A percentile compares a stretch with the other conserved stretches of the same genome.
Evolutionary conservation across 1,140 invertebrate species (phyloP).

Genomic region (Oreohelix idahoensis): DNA sequence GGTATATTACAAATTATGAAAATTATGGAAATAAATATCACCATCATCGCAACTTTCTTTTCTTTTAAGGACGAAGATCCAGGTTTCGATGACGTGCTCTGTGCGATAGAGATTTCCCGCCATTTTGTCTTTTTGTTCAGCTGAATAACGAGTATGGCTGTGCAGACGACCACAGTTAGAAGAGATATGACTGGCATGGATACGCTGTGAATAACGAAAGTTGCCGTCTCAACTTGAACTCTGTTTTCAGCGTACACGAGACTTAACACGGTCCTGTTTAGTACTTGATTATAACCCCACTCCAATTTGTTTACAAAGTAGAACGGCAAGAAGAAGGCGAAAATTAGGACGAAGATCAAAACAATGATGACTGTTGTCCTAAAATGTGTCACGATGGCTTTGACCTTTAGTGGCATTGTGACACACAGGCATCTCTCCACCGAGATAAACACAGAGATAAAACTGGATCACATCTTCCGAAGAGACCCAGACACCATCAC

Average conservation of each 20-base stretch:
- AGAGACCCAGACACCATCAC: too few species aligned
- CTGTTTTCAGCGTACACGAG: not conserved
- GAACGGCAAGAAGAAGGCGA: not conserved
- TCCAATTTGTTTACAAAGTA: not conserved
- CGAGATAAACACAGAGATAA: not conserved
- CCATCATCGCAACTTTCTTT: not conserved
- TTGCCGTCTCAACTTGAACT: not conserved
- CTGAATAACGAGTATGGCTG: not conserved
- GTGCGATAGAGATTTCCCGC: not conserved
- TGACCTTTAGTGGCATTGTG: not conserved
- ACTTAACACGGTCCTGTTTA: not conserved
- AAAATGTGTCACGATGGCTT: not conserved
- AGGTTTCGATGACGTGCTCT: not conserved
- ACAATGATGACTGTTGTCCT: not conserved
- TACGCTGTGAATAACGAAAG: not conserved
- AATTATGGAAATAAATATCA: slow-evolving; percentile 6
- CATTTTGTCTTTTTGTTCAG: not conserved
- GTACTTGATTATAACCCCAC: not conserved
- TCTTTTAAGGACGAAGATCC: not conserved
- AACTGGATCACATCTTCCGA: not conserved
- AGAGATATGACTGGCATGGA: not conserved
- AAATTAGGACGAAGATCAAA: not conserved
- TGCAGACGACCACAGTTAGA: not conserved
- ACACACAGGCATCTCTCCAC: slow-evolving; percentile 13
- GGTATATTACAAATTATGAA: not conserved